Base-by-base conservation (phyloP, 2,113 vertebrate genomes). In the Cavia porcellus region DNA sequence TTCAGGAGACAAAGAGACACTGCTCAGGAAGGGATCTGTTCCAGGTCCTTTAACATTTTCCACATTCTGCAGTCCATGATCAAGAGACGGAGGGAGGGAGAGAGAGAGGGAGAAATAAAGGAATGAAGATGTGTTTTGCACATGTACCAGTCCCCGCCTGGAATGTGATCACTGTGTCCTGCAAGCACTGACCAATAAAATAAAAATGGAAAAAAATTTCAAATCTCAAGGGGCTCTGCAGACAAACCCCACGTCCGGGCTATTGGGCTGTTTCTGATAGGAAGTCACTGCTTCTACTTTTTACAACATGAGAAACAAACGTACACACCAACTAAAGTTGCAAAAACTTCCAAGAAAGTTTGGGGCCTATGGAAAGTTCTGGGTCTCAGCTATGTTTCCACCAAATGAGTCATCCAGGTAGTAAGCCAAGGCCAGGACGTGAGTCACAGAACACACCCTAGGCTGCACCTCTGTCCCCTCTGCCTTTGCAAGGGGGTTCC, bases 371-470 rank as follows among this genome's bases (percentile, higher is more conserved):
- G 25, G 88, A 87, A 95, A 45, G 45, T 94, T 94, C 92, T 94
- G 81, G 66, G 87, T 92, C 42, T 83, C 59, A 45, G 87, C 50
- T 81, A n/a, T 50, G 95, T 97, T 97, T 94, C 81, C 90, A 94
- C 52, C 75, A 85, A 86, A 77, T 96, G 97, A 97, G 64, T 97
- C 96, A 97, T 17, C 47, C 72, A 94, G 90, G 96, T 97, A 55
- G 25, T 50, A 45, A 62, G 93, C 93, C 95, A 94, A 81, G 13
- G 47, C 77, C 4, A 7, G 47, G 5, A 5, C 70, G 4, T 74
- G 97, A 97, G 72, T 97, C 96, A 98, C 50, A 30, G 77, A 74
- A 72, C 90, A 92, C 81, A 62, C 86, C 94, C 93, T n/a, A 0
- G 17, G 70, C 45, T 17, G 0, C 83, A 96, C 83, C 95, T 89